Percentiles rank a stretch among this genome's conserved stretches.
These are phyloP conservation scores for Pteropus alecto DNA, from an alignment of 2,113 vertebrate species.

Conservation along the genomic window DNA sequence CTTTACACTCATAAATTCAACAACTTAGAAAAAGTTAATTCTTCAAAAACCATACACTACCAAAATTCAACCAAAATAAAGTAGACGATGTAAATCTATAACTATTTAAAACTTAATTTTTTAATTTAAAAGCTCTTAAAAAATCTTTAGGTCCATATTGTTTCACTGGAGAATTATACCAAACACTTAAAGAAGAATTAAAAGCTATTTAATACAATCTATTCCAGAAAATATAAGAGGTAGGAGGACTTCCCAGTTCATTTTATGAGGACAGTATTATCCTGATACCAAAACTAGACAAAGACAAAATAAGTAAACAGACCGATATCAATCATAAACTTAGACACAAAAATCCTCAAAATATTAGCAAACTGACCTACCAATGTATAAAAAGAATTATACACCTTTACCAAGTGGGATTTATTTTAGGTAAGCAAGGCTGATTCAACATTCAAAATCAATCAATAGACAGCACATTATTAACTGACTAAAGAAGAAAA, in stretches of 20 bases:
- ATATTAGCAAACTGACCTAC: not conserved
- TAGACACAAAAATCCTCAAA: not conserved
- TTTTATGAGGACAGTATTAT: not conserved
- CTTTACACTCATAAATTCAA: not conserved
- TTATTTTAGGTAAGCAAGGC: not conserved
- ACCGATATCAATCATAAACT: not conserved
- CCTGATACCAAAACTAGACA: not conserved
- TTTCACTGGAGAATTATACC: not conserved
- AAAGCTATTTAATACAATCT: not conserved
- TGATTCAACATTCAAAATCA: not conserved
- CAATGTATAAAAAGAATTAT: not conserved
- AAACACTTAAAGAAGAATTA: not conserved
- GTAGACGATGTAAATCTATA: not conserved
- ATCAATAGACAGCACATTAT: not conserved
- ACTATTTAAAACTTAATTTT: not conserved
- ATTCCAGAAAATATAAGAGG: not conserved
- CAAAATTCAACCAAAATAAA: not conserved
- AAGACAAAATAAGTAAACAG: not conserved
- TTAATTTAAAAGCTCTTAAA: not conserved
- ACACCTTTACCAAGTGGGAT: not conserved
- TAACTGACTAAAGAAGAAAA: not conserved
- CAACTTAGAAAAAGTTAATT: not conserved
- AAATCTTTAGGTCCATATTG: not conserved
- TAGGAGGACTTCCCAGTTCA: not conserved
- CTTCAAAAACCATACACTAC: not conserved